Percentiles rank a stretch among this genome's conserved stretches.
phyloP scores from a whole-genome alignment of 2,113 vertebrate species.

The Aix galericulata region DNA sequence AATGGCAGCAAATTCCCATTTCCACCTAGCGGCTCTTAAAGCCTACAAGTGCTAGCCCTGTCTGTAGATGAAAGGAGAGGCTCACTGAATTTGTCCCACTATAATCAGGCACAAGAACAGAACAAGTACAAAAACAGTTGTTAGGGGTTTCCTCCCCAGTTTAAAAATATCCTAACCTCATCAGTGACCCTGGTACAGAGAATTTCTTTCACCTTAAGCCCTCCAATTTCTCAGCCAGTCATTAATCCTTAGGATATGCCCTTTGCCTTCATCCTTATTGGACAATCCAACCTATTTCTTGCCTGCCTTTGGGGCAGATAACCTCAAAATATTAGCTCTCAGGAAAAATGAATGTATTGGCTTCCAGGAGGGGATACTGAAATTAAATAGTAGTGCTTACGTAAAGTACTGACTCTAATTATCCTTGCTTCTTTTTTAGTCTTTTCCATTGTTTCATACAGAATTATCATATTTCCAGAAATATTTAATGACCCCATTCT shows the following conservation, averaged over 20 bases:
- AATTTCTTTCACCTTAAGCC: slow-evolving; percentile 3
- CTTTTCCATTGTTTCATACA: neutral
- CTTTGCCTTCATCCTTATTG: slow-evolving; percentile 30
- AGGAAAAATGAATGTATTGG: neutral
- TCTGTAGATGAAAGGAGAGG: neutral
- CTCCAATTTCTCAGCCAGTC: neutral
- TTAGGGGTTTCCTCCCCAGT: neutral
- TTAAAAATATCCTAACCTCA: neutral
- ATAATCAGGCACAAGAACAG: neutral
- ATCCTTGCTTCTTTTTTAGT: neutral
- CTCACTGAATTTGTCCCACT: neutral
- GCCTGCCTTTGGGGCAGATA: neutral
- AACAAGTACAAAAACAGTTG: neutral
- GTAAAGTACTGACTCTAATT: neutral
- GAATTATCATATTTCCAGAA: neutral
- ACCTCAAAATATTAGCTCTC: neutral
- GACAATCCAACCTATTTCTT: slow-evolving; percentile 22
- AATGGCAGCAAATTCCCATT: neutral
- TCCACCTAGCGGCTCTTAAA: neutral
- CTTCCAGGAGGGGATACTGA: neutral
- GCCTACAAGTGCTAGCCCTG: neutral
- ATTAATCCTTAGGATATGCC: slow-evolving; percentile 25
- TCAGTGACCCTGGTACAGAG: neutral
- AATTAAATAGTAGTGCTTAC: slow-evolving; percentile 5
- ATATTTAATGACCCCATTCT: neutral